Evolutionary conservation across 2,888 invertebrate genomes (phyloP).

Genomic region (Luffia ferchaultella): DNA sequence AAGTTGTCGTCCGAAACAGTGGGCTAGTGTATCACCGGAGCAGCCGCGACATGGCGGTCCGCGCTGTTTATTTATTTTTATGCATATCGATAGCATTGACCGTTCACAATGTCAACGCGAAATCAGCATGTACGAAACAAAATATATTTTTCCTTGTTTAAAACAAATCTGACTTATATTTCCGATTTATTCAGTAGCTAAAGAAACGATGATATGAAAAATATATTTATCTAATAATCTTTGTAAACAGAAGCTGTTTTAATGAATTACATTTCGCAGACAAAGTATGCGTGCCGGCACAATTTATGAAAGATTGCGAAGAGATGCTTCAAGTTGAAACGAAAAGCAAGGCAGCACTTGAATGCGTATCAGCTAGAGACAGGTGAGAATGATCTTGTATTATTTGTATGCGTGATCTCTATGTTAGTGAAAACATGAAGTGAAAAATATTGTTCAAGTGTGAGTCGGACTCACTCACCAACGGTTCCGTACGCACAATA

Average conservation of each 20-base stretch:
- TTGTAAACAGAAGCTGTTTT: too few relatives aligned
- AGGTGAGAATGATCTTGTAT: constrained; percentile 47
- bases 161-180: neutral
- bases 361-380: constrained; percentile 77
- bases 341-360: constrained; percentile 63
- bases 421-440: too few relatives aligned
- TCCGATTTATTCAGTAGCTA: too few relatives aligned
- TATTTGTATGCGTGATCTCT: too few relatives aligned
- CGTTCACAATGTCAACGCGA: constrained; percentile 36
- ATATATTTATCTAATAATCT: too few relatives aligned
- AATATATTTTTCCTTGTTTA: constrained; percentile 6
- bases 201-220: too few relatives aligned
- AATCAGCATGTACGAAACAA: constrained; percentile 40
- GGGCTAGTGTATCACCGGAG: neutral
- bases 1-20: neutral
- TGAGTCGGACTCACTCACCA: too few relatives aligned
- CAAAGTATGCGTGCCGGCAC: constrained; percentile 78
- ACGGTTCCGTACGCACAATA: too few relatives aligned
- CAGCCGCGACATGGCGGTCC: neutral
- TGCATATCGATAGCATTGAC: constrained; percentile 33
- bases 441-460: too few relatives aligned
- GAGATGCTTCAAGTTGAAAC: constrained; percentile 72
- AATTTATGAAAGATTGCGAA: constrained; percentile 68
- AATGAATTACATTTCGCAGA: constrained; percentile 66
- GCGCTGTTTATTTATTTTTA: constrained; percentile 17